Evolutionary conservation across 2,888 invertebrate species (phyloP).

Genomic region (Halictus ligatus): DNA sequence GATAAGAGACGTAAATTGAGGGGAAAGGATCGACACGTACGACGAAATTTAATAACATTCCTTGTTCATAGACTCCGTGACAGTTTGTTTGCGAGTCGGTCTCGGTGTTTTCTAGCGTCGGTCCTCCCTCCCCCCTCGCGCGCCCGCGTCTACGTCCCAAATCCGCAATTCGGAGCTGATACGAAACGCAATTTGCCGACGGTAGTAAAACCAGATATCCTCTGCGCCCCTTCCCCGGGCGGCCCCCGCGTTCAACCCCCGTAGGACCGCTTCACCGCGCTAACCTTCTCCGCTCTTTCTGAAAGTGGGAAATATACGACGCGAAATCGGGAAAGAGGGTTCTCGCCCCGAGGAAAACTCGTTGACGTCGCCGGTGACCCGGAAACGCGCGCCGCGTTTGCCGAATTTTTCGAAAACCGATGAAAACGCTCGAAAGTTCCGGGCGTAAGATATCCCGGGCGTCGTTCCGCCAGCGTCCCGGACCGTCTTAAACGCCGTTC

Average conservation of each 20-base stretch:
- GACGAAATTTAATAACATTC: background rate
- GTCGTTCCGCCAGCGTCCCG: slow-evolving; percentile 15
- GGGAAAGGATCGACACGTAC: background rate
- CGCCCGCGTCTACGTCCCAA: slow-evolving; percentile 33
- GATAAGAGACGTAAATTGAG: background rate
- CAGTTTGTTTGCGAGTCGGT: background rate
- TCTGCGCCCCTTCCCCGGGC: background rate
- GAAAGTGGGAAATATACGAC: slow-evolving; percentile 54
- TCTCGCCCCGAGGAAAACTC: slow-evolving; percentile 50
- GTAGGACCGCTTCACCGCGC: slow-evolving; percentile 10
- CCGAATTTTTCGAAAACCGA: slow-evolving; percentile 55
- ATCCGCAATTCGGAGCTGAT: slow-evolving; percentile 61
- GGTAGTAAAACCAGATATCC: slow-evolving; percentile 53
- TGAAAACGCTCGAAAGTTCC: slow-evolving; percentile 31
- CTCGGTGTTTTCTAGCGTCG: slow-evolving; percentile 10
- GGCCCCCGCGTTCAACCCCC: background rate
- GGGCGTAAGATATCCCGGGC: slow-evolving; percentile 46
- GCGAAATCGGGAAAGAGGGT: slow-evolving; percentile 40
- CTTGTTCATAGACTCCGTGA: slow-evolving; percentile 15
- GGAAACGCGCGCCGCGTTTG: slow-evolving; percentile 36
- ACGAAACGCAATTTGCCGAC: slow-evolving; percentile 60
- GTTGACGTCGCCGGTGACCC: slow-evolving; percentile 56
- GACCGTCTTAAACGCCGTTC: slow-evolving; percentile 26
- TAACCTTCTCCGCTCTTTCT: slow-evolving; percentile 41
- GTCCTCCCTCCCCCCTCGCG: slow-evolving; percentile 21